A percentile compares a stretch with the other conserved stretches of the same genome.
phyloP scores from a whole-genome alignment of 2,113 vertebrate species.

The Crotophaga sulcirostris region DNA sequence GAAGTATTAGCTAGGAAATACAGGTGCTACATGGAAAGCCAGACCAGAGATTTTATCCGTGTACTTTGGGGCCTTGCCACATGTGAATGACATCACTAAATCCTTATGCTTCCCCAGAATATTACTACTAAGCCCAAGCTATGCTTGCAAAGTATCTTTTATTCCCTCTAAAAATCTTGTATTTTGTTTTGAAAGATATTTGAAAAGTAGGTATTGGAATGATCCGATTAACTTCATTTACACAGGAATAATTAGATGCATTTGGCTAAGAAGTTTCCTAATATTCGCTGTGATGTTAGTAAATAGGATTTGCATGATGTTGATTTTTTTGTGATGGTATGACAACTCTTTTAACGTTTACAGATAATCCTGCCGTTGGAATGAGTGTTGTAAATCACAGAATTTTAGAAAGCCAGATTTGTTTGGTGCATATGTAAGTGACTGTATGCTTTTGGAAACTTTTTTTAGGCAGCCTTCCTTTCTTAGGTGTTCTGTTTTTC shows the following conservation, averaged over 20 bases:
- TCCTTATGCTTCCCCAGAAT: not conserved
- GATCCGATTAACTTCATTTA: not conserved
- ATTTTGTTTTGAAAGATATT: not conserved
- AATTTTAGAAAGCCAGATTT: not conserved
- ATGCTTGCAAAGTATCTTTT: not conserved
- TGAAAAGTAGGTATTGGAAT: not conserved
- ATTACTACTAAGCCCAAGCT: not conserved
- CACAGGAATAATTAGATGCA: not conserved
- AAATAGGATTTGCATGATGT: not conserved
- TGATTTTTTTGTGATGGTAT: not conserved
- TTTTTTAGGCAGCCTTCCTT: not conserved
- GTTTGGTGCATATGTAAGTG: not conserved
- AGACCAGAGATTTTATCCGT: not conserved
- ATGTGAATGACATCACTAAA: not conserved
- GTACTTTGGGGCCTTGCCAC: not conserved
- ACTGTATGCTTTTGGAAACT: not conserved
- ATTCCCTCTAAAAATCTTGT: not conserved
- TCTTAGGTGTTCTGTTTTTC: conserved; percentile 45
- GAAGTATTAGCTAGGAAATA: not conserved
- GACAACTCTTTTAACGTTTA: not conserved
- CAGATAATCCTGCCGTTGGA: not conserved
- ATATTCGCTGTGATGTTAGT: not conserved
- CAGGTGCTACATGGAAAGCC: not conserved
- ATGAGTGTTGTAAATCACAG: not conserved
- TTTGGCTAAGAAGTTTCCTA: not conserved